A percentile compares a stretch with the other conserved stretches of the same genome.
Evolutionary conservation across 2,888 invertebrate species (phyloP).

Genomic region (Yponomeuta plumbellus): DNA sequence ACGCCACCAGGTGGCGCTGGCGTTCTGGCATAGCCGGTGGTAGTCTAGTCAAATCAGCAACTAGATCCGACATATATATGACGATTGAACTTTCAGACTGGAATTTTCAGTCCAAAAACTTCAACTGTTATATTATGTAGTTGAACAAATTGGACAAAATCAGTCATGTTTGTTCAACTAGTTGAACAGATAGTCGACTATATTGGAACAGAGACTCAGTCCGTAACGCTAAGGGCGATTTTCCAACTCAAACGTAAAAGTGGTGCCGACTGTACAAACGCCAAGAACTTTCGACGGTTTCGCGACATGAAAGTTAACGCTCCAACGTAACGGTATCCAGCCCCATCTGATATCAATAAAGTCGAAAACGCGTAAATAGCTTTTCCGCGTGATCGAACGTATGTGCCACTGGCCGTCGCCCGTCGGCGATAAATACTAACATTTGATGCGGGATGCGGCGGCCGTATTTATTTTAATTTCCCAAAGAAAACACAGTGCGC

Average conservation of each 20-base stretch:
- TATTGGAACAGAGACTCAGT: too few relatives aligned
- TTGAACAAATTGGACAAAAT: too few relatives aligned
- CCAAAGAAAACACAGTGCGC: neutral
- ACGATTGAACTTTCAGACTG: too few relatives aligned
- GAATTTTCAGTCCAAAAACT: too few relatives aligned
- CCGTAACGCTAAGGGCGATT: too few relatives aligned
- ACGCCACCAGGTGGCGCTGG: too few relatives aligned
- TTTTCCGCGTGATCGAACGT: neutral
- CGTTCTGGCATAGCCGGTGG: too few relatives aligned
- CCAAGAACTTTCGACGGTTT: neutral
- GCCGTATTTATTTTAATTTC: slow-evolving; percentile 2
- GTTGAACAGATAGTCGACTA: too few relatives aligned
- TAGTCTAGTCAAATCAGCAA: too few relatives aligned
- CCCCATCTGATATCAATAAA: neutral
- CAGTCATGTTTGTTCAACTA: too few relatives aligned
- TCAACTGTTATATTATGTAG: too few relatives aligned
- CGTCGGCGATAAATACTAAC: neutral
- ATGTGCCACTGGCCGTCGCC: neutral
- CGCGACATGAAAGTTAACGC: neutral
- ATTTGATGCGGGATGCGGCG: neutral
- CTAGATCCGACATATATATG: too few relatives aligned
- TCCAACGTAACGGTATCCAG: neutral
- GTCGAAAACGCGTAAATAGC: neutral
- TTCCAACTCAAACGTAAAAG: neutral
- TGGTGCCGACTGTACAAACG: neutral